phyloP scores from a whole-genome alignment of 2,113 vertebrate species.

The Bubo blakistoni region DNA sequence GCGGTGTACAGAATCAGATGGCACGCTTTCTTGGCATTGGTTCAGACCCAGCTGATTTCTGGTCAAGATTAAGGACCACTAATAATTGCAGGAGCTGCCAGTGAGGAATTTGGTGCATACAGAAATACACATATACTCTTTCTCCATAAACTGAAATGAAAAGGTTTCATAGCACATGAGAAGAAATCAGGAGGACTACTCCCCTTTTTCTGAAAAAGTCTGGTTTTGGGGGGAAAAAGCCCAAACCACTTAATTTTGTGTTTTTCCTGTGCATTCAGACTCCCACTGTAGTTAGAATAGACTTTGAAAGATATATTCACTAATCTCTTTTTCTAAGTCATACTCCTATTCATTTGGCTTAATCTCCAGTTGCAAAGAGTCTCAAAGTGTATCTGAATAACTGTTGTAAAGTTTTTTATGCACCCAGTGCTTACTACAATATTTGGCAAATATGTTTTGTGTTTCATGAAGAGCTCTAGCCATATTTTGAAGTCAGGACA shows the following conservation, averaged over 20 bases:
- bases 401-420: background rate
- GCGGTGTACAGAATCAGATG: background rate
- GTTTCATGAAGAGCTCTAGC: background rate
- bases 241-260: background rate
- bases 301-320: background rate
- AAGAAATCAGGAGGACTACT: background rate
- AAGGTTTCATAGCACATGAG: background rate
- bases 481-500: background rate
- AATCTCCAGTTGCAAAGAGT: background rate
- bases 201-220: background rate
- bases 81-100: background rate
- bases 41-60: background rate
- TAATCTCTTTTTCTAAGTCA: background rate
- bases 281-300: background rate
- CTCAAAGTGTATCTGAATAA: background rate
- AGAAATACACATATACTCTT: background rate
- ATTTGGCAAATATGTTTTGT: background rate
- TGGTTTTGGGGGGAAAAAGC: background rate
- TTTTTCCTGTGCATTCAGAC: background rate
- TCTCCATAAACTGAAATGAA: background rate
- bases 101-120: background rate
- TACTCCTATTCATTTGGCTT: background rate
- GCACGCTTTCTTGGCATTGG: background rate
- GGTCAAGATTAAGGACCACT: background rate
- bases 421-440: fast-evolving